Percentiles rank a stretch among this genome's conserved stretches.
Evolutionary conservation across 2,113 vertebrate species (phyloP).

Genomic region (Mormoops blainvillei): DNA sequence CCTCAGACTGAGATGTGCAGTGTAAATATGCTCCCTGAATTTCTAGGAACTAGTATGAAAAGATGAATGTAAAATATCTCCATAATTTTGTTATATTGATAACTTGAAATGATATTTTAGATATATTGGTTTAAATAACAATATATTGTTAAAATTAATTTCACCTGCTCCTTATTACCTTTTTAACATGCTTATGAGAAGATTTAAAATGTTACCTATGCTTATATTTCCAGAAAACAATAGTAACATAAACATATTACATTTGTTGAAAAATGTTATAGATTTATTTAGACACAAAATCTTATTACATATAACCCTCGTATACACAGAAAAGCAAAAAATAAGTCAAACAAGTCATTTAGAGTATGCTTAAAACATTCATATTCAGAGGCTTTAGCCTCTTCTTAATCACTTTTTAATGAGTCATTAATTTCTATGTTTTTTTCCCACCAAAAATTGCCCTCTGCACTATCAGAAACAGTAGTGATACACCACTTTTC

Average conservation of each 20-base stretch:
- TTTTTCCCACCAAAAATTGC: background rate
- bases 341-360: background rate
- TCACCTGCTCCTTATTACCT: background rate
- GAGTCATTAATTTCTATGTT: background rate
- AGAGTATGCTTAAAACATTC: background rate
- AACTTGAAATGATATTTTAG: background rate
- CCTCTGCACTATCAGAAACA: background rate
- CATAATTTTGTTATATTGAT: background rate
- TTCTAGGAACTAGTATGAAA: background rate
- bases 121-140: background rate
- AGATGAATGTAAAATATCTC: background rate
- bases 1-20: background rate
- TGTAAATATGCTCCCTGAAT: background rate
- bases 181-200: background rate
- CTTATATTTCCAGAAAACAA: background rate
- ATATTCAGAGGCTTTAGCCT: background rate
- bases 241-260: background rate
- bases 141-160: background rate
- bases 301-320: background rate
- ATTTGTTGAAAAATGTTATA: background rate
- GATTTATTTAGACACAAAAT: background rate
- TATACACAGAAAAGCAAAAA: background rate
- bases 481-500: background rate
- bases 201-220: background rate
- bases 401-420: background rate